Evolutionary conservation across 2,113 vertebrate genomes (phyloP), one percentile per base, ranked within the genome.

Genomic region (Etheostoma spectabile): DNA sequence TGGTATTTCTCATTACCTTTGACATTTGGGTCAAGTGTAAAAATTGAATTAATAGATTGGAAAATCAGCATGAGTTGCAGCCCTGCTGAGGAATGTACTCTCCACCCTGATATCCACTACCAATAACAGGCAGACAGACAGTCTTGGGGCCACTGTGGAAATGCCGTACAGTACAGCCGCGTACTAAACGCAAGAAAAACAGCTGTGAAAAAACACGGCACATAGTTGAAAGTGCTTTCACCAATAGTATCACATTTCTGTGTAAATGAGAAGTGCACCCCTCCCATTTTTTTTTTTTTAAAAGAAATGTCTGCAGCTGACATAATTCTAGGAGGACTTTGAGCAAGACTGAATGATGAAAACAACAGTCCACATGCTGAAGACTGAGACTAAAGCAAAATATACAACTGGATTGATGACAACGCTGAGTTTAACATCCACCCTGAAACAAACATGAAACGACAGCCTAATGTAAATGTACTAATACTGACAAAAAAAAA

Each of bases 151-250:
- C 87, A 70, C 77, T 21, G 11, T 83, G 84, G 89, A 87, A 91
- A 90, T 83, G 63, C 77, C 83, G 76, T 55, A 67, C 5, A 6
- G 78, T 55, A 67, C 5, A 8, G 75, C 85, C 74, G 30, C 81
- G 79, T 71, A 75, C 24, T 64, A 86, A 92, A 91, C 60, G 77
- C 68, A 83, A 93, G 86, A 82, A 88, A 89, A 89, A 89, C 82
- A 90, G 75, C 19, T 3, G 51, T 6, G 65, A 62, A 86, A 82
- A 86, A 89, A 81, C 69, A 77, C 33, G 0, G 68, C 62, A 56
- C 52, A 68, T 60, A 76, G 55, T 30, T 65, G 35, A 78, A 85
- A 65, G 73, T 45, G 48, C 78, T 33, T 30, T 90, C 73, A 49
- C 61, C 86, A 86, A 76, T 63, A 59, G 85, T 74, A 85, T 92